Evolutionary conservation across 2,797 vertebrate species (phyloP), one percentile per base, ranked within the genome.

Genomic region (Protonibea diacanthus): DNA sequence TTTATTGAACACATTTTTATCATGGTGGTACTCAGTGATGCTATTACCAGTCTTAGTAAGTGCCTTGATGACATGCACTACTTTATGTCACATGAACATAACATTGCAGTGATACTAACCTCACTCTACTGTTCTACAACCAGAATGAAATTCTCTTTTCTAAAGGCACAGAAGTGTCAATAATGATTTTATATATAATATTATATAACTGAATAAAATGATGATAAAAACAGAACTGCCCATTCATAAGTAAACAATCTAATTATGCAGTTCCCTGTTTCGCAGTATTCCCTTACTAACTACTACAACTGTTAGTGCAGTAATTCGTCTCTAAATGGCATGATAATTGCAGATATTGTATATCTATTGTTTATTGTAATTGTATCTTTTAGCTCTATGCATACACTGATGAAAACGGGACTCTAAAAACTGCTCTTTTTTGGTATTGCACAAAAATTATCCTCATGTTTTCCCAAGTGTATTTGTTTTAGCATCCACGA

Each of bases 241-340:
- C 40, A 9, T 29, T 65, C 25, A 27, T 49, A 25, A 64, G 15
- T 12, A 44, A 40, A 29, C 42, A 44, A 57, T 48, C 17, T 52
- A 57, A 52, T 59, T n/a, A 29, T 58, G 21, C 18, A 9, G 5
- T n/a, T 21, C 23, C 13, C 70, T 72, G n/a, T 60, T 47, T 27
- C 3, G 2, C 44, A n/a, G 4, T 18, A 48, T 38, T 83, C 5
- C 2, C 2, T 33, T 40, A 10, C 6, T 20, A 80, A 51, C 38
- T 38, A 56, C 38, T 38, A 56, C n/a, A 18, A 40, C 13, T 81
- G 53, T 86, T 67, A 29, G 44, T 57, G 29, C 57, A 1, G 13
- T 67, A n/a, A 40, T 67, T 52, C 89, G 89, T 92, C 78, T 87
- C 73, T 48, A 76, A 75, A 82, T 78, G 52, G 72, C 58, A 77